Evolutionary conservation across 2,113 vertebrate genomes (phyloP), one percentile per base, ranked within the genome.

Genomic region (Channa maculata): DNA sequence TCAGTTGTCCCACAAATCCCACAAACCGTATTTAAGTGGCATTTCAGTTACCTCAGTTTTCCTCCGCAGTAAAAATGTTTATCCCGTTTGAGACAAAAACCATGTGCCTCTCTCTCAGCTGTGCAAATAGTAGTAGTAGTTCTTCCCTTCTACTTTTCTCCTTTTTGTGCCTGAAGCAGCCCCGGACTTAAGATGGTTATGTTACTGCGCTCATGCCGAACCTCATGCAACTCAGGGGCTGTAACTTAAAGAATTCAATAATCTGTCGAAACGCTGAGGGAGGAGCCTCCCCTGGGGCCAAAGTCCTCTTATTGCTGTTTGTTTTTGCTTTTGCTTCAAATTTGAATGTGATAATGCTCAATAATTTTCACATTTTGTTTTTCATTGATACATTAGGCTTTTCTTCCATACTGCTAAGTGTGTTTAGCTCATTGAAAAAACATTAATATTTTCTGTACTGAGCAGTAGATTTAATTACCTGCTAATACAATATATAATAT

Each of bases 241-340:
- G 33, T n/a, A 15, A 34, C 63, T 71, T 60, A 80, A 11, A 77
- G 49, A 64, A 15, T 43, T 77, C n/a, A 3, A 9, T 60, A 10
- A 5, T 11, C 74, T 72, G 70, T 65, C 61, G 37, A 62, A 63
- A 50, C 58, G 46, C 4, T 9, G 34, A 60, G 86, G 91, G 92
- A 45, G 91, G 86, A 88, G 88, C 53, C 53, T 59, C 36, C 1
- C 8, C 36, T 0, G 3, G 60, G 60, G 50, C 37, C 61, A 84
- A 79, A 89, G 85, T 90, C 86, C 82, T 84, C 85, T 75, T 70
- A 61, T 38, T 5, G 2, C 57, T 65, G 8, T 68, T 61, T 65
- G 43, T 15, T 66, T 51, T 66, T 69, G 9, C 46, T 13, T 33
- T 9, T 49, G 44, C 8, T 33, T 71, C 4, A 36, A 24, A 64